Percentiles rank a stretch among this genome's conserved stretches.
These are phyloP conservation scores for Lagopus muta DNA, from an alignment of 2,113 vertebrate species.

Conservation along the genomic window DNA sequence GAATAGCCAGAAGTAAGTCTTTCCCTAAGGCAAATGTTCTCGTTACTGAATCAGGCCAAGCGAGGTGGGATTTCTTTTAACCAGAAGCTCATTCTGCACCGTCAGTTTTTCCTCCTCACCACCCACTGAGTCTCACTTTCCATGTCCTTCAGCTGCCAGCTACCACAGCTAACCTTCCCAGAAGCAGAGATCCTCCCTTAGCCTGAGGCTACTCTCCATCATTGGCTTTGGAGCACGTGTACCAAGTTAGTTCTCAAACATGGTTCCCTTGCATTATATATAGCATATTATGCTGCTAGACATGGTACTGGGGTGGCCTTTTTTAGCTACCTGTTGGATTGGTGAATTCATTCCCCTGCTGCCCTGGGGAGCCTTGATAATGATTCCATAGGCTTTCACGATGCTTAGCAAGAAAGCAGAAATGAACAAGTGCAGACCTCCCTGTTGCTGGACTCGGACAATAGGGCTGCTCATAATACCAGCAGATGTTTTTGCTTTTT, in stretches of 20 bases:
- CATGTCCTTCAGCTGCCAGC: background rate
- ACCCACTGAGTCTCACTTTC: constrained; percentile 3
- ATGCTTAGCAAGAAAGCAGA: constrained; percentile 23
- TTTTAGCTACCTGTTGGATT: background rate
- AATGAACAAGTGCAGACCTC: constrained; percentile 66
- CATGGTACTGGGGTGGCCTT: background rate
- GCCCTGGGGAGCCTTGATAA: background rate
- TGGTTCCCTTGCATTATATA: rapidly evolving
- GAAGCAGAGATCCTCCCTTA: background rate
- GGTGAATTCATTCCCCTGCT: background rate
- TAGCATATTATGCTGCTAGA: background rate
- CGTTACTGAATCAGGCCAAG: background rate
- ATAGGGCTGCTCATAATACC: constrained; percentile 58
- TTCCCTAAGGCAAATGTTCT: background rate
- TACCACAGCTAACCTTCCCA: constrained; percentile 12
- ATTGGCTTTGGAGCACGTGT: background rate
- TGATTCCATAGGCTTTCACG: background rate
- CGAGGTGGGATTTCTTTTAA: background rate
- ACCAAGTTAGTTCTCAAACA: background rate
- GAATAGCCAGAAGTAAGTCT: background rate
- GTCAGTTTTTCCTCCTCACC: background rate
- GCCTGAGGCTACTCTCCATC: background rate
- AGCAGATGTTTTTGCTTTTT: constrained; percentile 72
- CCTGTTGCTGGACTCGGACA: constrained; percentile 53
- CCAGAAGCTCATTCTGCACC: background rate